Conservation (phyloP, 2,888 invertebrate species). For the Boloria euphrosyne region DNA sequence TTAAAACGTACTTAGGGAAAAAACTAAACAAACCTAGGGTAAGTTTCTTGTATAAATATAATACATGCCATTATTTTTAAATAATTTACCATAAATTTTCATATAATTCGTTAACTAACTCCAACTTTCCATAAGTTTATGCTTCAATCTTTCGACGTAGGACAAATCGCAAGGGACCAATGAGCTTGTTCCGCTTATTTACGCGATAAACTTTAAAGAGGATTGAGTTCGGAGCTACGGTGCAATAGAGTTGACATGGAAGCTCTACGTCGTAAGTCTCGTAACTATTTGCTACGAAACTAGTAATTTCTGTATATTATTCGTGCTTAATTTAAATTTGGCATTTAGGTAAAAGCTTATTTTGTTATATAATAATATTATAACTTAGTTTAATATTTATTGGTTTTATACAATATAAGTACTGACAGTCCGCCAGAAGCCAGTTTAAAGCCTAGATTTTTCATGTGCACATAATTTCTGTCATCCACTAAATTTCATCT, state of each 20-base stretch:
- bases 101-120: constrained; percentile 6
- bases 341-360: no score
- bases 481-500: no score
- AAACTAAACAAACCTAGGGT: no score
- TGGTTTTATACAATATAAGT: no score
- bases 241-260: constrained; percentile 10
- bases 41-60: background rate
- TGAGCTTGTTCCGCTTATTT: constrained; percentile 18
- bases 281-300: constrained; percentile 6
- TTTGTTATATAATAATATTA: no score
- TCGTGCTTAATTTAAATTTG: background rate
- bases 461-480: no score
- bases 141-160: constrained; percentile 9
- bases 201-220: constrained; percentile 14
- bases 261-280: constrained; percentile 13
- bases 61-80: background rate
- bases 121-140: background rate
- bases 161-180: constrained; percentile 14
- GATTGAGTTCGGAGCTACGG: constrained; percentile 15
- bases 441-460: no score
- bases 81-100: background rate
- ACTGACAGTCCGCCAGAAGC: no score
- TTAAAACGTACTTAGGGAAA: no score
- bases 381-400: no score
- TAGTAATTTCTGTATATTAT: background rate